Evolutionary conservation across 2,113 vertebrate species (phyloP), one percentile per base, ranked within the genome.

Genomic region (Rutilus rutilus): DNA sequence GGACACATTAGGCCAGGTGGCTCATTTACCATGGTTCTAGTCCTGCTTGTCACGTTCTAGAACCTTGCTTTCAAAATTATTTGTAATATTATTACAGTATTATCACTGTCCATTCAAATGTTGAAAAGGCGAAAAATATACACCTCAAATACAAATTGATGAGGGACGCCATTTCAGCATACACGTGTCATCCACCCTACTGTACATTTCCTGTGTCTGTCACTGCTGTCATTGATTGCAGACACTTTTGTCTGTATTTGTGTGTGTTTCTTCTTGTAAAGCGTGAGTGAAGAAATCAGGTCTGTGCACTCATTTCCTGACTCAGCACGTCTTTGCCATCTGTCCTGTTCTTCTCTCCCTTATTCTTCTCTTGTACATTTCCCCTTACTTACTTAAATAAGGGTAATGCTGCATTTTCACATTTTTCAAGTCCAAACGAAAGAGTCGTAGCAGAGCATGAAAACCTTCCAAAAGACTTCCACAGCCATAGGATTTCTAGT

Each of bases 311-410:
- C 7, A 82, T 52, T 73, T 83, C 30, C 79, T 79, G 74, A 86
- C 87, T 86, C 84, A 83, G 87, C 21, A 83, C 15, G 64, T 39
- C 23, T 69, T 60, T 81, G 78, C 80, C 75, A 86, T 88, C 84
- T 86, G 84, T 78, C 67, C 57, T 30, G 25, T 67, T 30, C 65
- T 64, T 47, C 60, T 64, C 47, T 79, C 25, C 33, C 45, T 39
- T 54, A 52, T 73, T 79, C 73, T 64, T 65, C 62, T 62, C 42
- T 65, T 50, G 33, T 36, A 69, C 65, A 36, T 52, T 36, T 71
- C 23, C 27, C 33, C 81, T 57, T 45, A 45, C 45, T 83, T 71
- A 19, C 65, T 71, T 52, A 54, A 67, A 71, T 36, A 54, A 77
- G 74, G 74, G 1, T 52, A 30, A 54, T 15, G 4, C 4, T 30